These are phyloP conservation scores for Melanotus villosus DNA, from an alignment of 2,888 invertebrate genomes.

Conservation along the genomic window DNA sequence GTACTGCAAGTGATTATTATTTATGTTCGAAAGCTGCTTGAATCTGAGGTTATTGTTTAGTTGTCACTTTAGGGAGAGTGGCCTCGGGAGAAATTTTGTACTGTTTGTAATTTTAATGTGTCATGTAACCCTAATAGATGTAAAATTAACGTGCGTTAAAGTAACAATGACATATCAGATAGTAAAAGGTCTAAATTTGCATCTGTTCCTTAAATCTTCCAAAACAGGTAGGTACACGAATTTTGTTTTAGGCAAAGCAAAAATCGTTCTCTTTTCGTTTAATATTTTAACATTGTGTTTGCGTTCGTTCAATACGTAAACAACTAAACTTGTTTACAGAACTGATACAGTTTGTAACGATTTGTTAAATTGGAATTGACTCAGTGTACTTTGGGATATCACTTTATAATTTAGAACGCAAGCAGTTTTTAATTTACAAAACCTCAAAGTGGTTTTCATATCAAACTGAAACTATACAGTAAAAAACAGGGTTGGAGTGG, in stretches of 20 bases:
- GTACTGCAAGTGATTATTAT: conserved; percentile 65
- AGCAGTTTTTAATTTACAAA: too few relatives aligned
- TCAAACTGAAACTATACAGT: too few relatives aligned
- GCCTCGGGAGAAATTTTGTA: conserved; percentile 51
- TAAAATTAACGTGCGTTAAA: conserved; percentile 47
- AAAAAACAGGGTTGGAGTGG: too few relatives aligned
- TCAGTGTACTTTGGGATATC: too few relatives aligned
- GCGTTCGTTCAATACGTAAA: too few relatives aligned
- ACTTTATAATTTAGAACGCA: too few relatives aligned
- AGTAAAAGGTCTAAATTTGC: not conserved
- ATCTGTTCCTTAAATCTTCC: not conserved
- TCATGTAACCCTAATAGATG: conserved; percentile 66
- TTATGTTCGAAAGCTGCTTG: conserved; percentile 62
- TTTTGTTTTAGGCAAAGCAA: not conserved
- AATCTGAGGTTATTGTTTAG: conserved; percentile 59
- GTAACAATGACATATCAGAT: not conserved
- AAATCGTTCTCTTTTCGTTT: not conserved
- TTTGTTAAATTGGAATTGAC: too few relatives aligned
- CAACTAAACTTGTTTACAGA: too few relatives aligned
- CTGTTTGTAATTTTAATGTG: conserved; percentile 59
- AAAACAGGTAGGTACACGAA: not conserved
- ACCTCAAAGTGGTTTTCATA: too few relatives aligned
- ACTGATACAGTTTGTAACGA: too few relatives aligned
- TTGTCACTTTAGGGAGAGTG: conserved; percentile 57
- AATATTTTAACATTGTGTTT: too few relatives aligned